These are phyloP conservation scores for Caiman crocodilus DNA, from an alignment of 2,797 vertebrate species.

Conservation along the genomic window DNA sequence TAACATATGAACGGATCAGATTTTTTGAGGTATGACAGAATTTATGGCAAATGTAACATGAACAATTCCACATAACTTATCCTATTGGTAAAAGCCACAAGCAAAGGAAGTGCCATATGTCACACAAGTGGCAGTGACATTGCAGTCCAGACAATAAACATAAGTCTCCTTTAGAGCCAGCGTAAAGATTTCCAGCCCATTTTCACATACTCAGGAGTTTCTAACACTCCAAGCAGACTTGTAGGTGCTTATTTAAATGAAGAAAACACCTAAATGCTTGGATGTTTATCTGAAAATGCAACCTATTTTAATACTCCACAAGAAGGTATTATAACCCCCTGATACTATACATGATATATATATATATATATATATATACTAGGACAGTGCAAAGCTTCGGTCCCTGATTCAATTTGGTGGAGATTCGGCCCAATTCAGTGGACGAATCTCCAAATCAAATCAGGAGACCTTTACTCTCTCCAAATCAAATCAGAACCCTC, in stretches of 20 bases:
- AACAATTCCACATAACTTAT: neutral
- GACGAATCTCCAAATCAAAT: no score
- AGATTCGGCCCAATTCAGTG: no score
- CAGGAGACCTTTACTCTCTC: no score
- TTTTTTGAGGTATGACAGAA: neutral
- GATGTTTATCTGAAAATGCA: neutral
- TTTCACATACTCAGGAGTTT: neutral
- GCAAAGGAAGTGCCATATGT: neutral
- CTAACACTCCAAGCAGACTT: neutral
- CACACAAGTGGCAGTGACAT: neutral
- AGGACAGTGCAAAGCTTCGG: no score
- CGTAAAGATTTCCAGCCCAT: neutral
- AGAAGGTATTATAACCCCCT: neutral
- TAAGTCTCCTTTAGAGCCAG: neutral
- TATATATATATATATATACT: no score
- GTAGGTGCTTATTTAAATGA: neutral
- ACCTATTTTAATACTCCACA: neutral
- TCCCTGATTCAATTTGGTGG: no score
- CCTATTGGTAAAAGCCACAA: neutral
- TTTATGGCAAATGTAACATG: neutral
- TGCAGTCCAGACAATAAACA: neutral
- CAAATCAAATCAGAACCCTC: no score
- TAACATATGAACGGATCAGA: neutral
- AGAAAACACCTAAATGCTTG: neutral
- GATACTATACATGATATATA: no score